Evolutionary conservation across 2,888 invertebrate species (phyloP), one percentile per base, ranked within the genome.

Genomic region (Podotricha telesiphe): DNA sequence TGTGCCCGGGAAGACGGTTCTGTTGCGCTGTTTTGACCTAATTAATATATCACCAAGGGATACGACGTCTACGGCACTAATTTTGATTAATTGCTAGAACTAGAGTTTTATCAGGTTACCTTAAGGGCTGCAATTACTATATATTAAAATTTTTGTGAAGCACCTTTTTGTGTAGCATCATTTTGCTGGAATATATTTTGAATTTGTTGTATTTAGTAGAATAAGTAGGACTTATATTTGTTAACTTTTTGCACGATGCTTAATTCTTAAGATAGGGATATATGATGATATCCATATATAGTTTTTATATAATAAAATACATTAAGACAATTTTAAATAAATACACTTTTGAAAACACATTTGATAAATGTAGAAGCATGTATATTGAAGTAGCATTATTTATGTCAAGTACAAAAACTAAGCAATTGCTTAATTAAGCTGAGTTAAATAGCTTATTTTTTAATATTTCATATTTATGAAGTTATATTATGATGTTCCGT

Each of bases 11-110:
- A 82, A 84, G 82, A 85, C 79, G 78, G 76, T 75, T 78, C 75
- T 78, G 74, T 77, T 77, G 77, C 77, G 76, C 75, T 85, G 82
- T 84, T 86, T 82, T 83, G 85, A 86, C 86, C 85, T 85, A 86
- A 87, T 88, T 88, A 86, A 84, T 86, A 82, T 82, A 84, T 83
- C 78, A 80, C 79, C 81, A 68, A 71, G 82, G 82, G 85, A 86
- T 81, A 77, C 78, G 72, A 75, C 75, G 75, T 78, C 77, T 75
- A 81, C 73, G 78, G 77, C 77, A 79, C 78, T 82, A 83, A 85
- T 83, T 84, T 84, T 85, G 83, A 85, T 85, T 80, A 84, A 86
- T 83, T 81, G 58, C 66, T 56, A 70, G 74, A 68, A 70, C 67
- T 68, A 81, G 76, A 70, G 71, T 74, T 75, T 74, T 71, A 75